Base-by-base conservation (phyloP, 37 sponge, comb jelly and placozoan genomes). In the Oscarella lobularis region DNA sequence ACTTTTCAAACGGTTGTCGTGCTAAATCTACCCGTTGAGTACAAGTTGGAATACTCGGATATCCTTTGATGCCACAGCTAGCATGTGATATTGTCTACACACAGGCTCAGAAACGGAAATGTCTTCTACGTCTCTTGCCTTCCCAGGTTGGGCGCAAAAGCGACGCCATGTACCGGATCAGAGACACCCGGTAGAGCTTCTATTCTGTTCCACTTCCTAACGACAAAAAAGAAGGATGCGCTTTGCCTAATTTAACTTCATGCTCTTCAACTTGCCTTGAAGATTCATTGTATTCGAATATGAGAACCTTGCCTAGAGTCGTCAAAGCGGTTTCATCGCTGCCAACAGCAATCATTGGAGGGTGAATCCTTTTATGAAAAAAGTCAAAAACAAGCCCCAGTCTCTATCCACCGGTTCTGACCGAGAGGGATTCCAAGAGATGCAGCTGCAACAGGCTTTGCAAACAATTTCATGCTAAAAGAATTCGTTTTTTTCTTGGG, bases 131-230 rank as follows among this genome's bases (percentile, higher is more conserved):
- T n/a, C n/a, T 31, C 75, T 20, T 69, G 91, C 91, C 96, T 85
- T 68, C 96, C 96, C 39, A 85, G 81, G 77, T 91, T 90, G 4
- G 96, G 96, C 36, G 96, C 96, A 82, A 95, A 95, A 1, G 87
- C 89, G 41, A 95, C 81, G 78, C 91, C 96, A 76, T 88, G 86
- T 6, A 95, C 87, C 48, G 92, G 92, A 27, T 84, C 92, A 78
- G 72, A 83, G 9, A 82, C 85, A 35, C 82, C 72, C 1, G 80
- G 83, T 5, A 83, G 74, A n/a, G 77, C 87, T 31, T 92, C 88
- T 31, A 92, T 75, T 67, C 85, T 87, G 41, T 82, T 76, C 92
- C 92, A 92, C 39, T 87, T 87, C 39, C 92, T 87, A 68, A 5
- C 60, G 14, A 48, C 9, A 48, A 9, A 48, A 20, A 48, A 48